Evolutionary conservation across 1,140 invertebrate species (phyloP), one percentile per base, ranked within the genome.

Genomic region (Triops longicaudatus): DNA sequence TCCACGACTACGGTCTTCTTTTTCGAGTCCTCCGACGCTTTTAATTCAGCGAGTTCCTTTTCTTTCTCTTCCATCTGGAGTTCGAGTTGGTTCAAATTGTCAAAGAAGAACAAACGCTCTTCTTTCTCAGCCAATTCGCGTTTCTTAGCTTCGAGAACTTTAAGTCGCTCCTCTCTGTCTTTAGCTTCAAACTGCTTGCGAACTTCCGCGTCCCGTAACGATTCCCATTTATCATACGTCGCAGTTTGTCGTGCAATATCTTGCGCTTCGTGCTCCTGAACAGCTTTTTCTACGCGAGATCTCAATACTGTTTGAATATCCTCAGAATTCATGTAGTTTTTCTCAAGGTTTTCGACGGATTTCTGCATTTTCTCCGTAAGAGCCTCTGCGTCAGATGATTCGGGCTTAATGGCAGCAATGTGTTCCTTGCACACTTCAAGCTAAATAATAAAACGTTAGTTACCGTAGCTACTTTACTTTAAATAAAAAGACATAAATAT

Each of bases 41-140:
- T 75, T 17, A 75, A 44, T 26, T 78, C 74, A 44, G 74, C 75
- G 22, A 31, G 43, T 31, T 72, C 73, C 72, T 80, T 75, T 26
- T 78, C 73, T 17, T 79, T 77, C 41, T 80, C 79, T 50, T 75
- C 76, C 71, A 80, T 71, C 72, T 78, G 75, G 79, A 83, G 78
- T 77, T 83, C 81, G 79, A 82, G 80, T 73, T 82, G 78, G 41
- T 83, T 81, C 75, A 82, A 79, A 71, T 85, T 84, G 72, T 85
- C 85, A 79, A 86, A 85, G 79, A 85, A 85, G 79, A 82, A 84
- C 10, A 86, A 80, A 0, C 76, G 43, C 31, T 84, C 81, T 80
- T 84, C 83, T 75, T 81, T 82, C 63, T 82, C 80, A 43, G 79
- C 9, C 11, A 85, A 74, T 73, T 84, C 80, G 73, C 81, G 74